Evolutionary conservation across 2,888 invertebrate genomes (phyloP).

Genomic region (Crioceris asparagi): DNA sequence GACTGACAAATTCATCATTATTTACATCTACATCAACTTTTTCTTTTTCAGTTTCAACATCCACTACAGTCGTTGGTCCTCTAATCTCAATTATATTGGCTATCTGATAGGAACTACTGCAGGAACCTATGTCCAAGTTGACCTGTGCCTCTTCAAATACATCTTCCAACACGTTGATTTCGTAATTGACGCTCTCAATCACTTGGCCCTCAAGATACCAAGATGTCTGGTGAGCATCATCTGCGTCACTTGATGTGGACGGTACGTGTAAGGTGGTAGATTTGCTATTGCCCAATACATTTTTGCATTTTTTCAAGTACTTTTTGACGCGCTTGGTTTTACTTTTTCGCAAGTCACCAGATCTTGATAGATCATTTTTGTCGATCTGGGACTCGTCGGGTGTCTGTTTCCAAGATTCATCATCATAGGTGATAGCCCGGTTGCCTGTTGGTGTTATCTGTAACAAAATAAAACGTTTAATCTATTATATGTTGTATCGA

Average conservation of each 20-base stretch:
- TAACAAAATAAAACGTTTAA: constrained; percentile 16
- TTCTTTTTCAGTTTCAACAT: constrained; percentile 1
- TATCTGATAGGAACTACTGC: constrained; percentile 21
- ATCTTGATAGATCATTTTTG: constrained; percentile 29
- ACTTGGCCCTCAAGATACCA: constrained; percentile 29
- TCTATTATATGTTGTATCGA: no score
- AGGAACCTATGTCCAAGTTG: constrained; percentile 14
- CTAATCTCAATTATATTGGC: constrained; percentile 30
- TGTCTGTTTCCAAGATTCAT: constrained; percentile 36
- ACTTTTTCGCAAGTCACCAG: constrained; percentile 40
- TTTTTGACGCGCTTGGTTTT: constrained; percentile 45
- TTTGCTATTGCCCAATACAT: constrained; percentile 32
- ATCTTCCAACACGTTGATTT: constrained; percentile 30
- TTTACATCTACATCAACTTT: constrained; percentile 5
- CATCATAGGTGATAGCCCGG: constrained; percentile 34
- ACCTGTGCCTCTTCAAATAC: constrained; percentile 27
- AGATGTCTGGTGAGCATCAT: constrained; percentile 24
- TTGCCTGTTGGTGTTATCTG: constrained; percentile 38
- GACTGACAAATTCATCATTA: constrained; percentile 3
- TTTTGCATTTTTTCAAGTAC: constrained; percentile 44
- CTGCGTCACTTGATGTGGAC: constrained; percentile 9
- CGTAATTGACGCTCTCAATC: constrained; percentile 25
- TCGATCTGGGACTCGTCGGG: constrained; percentile 25
- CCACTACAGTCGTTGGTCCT: constrained; percentile 11
- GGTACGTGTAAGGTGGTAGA: constrained; percentile 20